Conservation (phyloP, 2,113 vertebrate species). For the Rhegmatorhina hoffmannsi region DNA sequence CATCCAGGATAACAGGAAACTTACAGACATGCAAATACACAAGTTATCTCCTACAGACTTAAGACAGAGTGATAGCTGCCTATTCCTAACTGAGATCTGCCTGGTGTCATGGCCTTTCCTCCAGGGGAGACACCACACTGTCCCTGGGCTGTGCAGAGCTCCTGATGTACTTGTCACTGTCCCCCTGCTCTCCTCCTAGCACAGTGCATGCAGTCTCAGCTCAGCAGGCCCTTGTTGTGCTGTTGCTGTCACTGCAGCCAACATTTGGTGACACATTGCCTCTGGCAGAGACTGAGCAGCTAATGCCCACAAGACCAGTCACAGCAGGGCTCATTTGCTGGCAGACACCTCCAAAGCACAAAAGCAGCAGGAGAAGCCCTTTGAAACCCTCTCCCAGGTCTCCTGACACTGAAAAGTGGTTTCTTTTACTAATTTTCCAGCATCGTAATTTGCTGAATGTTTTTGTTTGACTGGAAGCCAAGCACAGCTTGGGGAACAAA, state of each 20-base stretch:
- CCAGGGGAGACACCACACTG: neutral
- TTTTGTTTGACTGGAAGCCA: conserved; percentile 9
- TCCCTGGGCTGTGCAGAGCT: neutral
- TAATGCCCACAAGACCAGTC: neutral
- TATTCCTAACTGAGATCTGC: neutral
- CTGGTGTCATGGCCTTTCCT: neutral
- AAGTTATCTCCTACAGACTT: neutral
- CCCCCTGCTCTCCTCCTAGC: neutral
- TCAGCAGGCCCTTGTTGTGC: neutral
- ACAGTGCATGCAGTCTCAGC: neutral
- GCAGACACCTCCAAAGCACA: neutral
- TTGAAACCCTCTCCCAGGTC: neutral
- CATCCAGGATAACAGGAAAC: neutral
- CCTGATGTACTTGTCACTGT: rapidly evolving
- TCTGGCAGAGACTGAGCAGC: neutral
- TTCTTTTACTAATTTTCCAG: neutral
- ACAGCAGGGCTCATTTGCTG: neutral
- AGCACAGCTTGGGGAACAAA: neutral
- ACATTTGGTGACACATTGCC: neutral
- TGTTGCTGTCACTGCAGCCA: neutral
- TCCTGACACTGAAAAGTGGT: neutral
- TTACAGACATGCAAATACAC: neutral
- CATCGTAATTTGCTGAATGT: neutral
- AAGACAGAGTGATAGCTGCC: neutral
- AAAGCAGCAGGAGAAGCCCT: neutral